phyloP scores from a whole-genome alignment of 2,888 invertebrate species.

The Furcula furcula region DNA sequence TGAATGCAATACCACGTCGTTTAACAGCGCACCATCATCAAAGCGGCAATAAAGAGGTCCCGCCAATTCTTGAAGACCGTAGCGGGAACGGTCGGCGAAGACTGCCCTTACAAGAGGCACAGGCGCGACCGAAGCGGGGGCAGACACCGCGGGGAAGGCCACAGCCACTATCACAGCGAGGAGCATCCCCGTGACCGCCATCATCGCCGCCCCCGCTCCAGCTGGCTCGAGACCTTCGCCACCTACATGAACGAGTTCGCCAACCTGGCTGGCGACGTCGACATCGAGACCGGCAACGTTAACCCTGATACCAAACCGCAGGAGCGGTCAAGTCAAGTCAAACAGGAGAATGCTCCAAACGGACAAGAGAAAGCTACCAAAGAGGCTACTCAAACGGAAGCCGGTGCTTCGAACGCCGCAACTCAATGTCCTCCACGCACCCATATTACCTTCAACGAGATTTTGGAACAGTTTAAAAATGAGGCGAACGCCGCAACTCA shows the following conservation, averaged over 20 bases:
- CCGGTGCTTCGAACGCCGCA: conserved; percentile 12
- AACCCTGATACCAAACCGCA: conserved; percentile 20
- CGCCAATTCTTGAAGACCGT: conserved; percentile 60
- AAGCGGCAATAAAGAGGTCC: conserved; percentile 61
- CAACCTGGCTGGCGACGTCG: conserved; percentile 69
- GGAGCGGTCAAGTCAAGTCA: conserved; percentile 9
- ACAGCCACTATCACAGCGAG: conserved; percentile 32
- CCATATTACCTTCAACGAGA: too few relatives aligned
- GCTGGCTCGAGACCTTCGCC: conserved; percentile 75
- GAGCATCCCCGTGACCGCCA: conserved; percentile 31
- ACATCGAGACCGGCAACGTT: conserved; percentile 28
- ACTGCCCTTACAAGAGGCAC: conserved; percentile 47
- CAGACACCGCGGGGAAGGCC: conserved; percentile 30
- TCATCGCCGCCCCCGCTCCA: conserved; percentile 39
- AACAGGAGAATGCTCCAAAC: conserved; percentile 17
- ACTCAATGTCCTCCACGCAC: conserved; percentile 18
- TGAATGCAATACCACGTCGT: too few relatives aligned
- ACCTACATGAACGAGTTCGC: conserved; percentile 79
- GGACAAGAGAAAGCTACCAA: conserved; percentile 17
- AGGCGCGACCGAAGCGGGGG: conserved; percentile 44
- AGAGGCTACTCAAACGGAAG: conserved; percentile 17
- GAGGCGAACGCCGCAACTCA: too few relatives aligned
- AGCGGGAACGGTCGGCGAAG: conserved; percentile 30
- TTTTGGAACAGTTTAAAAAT: too few relatives aligned
- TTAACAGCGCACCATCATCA: conserved; percentile 53